A percentile compares a stretch with the other conserved stretches of the same genome.
Evolutionary conservation across 1,140 invertebrate genomes (phyloP).

Genomic region (Coenobita brevimanus): DNA sequence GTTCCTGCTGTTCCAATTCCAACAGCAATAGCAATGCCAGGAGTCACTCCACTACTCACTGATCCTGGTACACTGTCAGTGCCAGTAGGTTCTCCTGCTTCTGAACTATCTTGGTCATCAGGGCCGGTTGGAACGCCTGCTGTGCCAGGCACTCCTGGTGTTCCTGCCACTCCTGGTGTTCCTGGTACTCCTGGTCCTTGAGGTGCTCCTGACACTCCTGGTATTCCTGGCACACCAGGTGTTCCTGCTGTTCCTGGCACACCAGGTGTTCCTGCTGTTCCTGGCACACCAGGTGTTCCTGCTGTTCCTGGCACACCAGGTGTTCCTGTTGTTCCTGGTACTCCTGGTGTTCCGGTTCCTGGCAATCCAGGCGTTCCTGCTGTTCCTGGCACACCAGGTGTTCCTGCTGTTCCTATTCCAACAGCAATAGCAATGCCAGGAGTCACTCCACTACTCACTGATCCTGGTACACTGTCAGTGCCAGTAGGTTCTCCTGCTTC

Average conservation of each 20-base stretch:
- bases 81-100: too few species aligned
- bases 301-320: background rate
- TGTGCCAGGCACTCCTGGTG: slow-evolving; percentile 28
- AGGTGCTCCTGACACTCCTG: background rate
- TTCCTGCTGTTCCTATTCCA: background rate
- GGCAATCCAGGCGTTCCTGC: background rate
- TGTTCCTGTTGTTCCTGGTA: background rate
- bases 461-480: background rate
- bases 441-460: background rate
- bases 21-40: background rate
- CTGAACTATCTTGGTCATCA: too few species aligned
- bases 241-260: background rate
- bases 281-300: background rate
- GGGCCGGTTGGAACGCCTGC: background rate
- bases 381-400: background rate
- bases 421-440: background rate
- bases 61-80: too few species aligned
- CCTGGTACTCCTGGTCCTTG: background rate
- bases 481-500: background rate
- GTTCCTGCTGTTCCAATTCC: background rate
- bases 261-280: background rate
- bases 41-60: too few species aligned
- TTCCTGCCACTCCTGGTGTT: background rate
- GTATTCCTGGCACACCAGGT: background rate
- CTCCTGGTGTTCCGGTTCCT: slow-evolving; percentile 12